Percentiles rank a stretch among this genome's conserved stretches.
Evolutionary conservation across 2,113 vertebrate species (phyloP).

Genomic region (Myotis yumanensis): DNA sequence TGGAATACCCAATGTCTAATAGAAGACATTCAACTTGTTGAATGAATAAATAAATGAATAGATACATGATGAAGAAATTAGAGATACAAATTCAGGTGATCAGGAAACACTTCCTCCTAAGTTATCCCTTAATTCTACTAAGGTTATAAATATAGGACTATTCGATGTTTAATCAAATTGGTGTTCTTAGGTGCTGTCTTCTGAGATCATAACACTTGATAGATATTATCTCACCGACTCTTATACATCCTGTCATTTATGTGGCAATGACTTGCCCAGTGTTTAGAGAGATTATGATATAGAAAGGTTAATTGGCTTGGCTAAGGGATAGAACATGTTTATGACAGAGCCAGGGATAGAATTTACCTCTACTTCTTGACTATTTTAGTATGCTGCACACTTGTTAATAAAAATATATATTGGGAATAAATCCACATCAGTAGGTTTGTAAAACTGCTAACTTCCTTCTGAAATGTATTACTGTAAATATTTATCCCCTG

Average conservation of each 20-base stretch:
- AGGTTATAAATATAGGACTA: not conserved
- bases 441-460: not conserved
- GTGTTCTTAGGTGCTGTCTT: not conserved
- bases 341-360: not conserved
- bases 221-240: not conserved
- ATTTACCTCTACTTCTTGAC: not conserved
- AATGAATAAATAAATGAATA: slow-evolving; percentile 2
- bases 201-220: not conserved
- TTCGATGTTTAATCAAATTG: slow-evolving; percentile 24
- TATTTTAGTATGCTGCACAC: not conserved
- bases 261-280: not conserved
- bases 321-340: not conserved
- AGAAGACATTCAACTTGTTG: not conserved
- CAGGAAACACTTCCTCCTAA: not conserved
- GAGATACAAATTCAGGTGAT: not conserved
- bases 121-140: slow-evolving; percentile 9
- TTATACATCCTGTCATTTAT: not conserved
- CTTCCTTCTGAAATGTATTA: slow-evolving; percentile 5
- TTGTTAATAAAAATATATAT: slow-evolving; percentile 1
- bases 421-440: not conserved
- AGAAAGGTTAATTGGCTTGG: slow-evolving; percentile 22
- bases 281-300: slow-evolving; percentile 27
- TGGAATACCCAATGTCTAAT: not conserved
- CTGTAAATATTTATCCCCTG: not conserved
- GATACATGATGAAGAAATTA: not conserved